phyloP scores from a whole-genome alignment of 92 coral and sea anemone species.

The Epizoanthus scotinus region DNA sequence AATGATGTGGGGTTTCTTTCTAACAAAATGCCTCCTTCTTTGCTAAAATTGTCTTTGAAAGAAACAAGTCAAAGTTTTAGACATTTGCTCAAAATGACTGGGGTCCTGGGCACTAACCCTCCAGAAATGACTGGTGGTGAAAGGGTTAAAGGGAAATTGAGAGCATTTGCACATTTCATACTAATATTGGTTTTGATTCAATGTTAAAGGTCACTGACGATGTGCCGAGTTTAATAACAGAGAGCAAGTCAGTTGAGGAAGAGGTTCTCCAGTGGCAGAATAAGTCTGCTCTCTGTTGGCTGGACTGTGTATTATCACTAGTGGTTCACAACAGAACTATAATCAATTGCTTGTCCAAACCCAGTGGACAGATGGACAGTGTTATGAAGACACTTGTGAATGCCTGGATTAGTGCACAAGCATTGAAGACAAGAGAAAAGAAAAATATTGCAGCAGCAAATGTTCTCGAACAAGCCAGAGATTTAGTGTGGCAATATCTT shows the following conservation, averaged over 20 bases:
- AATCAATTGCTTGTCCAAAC: constrained; percentile 37
- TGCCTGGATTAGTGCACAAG: constrained; percentile 65
- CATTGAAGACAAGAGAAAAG: constrained; percentile 30
- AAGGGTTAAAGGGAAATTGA: too few species aligned
- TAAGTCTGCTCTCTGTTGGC: constrained; percentile 84
- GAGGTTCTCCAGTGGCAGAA: constrained; percentile 79
- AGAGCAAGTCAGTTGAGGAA: background rate
- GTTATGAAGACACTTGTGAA: constrained; percentile 46
- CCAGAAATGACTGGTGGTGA: too few species aligned
- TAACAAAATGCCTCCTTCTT: too few species aligned
- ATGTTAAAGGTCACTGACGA: constrained; percentile 1
- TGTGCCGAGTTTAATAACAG: background rate
- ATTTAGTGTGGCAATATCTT: constrained; percentile 71
- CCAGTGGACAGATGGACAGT: constrained; percentile 42
- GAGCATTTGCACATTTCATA: too few species aligned
- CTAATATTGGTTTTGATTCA: too few species aligned
- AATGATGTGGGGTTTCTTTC: too few species aligned
- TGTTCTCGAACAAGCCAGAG: constrained; percentile 52
- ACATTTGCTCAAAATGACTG: too few species aligned
- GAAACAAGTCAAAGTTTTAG: too few species aligned
- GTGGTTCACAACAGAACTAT: constrained; percentile 80
- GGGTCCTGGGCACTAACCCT: too few species aligned
- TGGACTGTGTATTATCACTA: constrained; percentile 70
- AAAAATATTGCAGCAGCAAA: constrained; percentile 42
- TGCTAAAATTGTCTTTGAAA: too few species aligned